Percentiles rank a stretch among this genome's conserved stretches.
Conservation (phyloP, 2,888 invertebrate genomes). For the Lomographa bimaculata region DNA sequence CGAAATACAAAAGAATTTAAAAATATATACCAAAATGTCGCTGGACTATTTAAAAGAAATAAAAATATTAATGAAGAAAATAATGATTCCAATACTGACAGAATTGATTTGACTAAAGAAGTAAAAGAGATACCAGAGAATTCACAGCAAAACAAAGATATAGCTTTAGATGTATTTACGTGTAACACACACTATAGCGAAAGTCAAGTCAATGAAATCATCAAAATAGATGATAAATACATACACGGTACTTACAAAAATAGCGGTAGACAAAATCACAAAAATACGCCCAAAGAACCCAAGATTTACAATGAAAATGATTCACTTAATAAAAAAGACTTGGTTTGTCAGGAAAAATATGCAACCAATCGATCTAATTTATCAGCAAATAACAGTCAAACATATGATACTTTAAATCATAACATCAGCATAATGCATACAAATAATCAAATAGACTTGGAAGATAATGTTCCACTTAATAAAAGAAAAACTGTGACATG, state of each 20-base stretch:
- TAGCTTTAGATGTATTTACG: too few relatives aligned
- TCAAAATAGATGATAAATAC: conserved; percentile 40
- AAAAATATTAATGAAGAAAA: not conserved
- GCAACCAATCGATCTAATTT: too few relatives aligned
- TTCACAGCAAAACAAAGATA: conserved; percentile 43
- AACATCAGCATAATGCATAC: too few relatives aligned
- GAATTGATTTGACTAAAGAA: not conserved
- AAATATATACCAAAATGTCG: conserved; percentile 3
- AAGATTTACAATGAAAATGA: not conserved
- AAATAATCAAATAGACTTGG: too few relatives aligned
- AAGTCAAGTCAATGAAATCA: conserved; percentile 41
- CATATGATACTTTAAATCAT: too few relatives aligned
- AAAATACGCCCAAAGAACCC: not conserved
- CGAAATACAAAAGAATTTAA: conserved; percentile 11
- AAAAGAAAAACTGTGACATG: too few relatives aligned
- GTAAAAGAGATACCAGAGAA: conserved; percentile 21
- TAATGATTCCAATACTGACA: not conserved
- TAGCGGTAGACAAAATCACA: not conserved
- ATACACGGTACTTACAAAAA: conserved; percentile 29
- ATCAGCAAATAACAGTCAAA: not conserved
- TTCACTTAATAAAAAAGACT: not conserved
- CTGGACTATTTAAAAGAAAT: conserved; percentile 2
- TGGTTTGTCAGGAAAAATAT: conserved; percentile 3
- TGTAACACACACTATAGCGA: conserved; percentile 47
- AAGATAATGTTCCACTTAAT: too few relatives aligned